Percentiles rank a stretch among this genome's conserved stretches.
Conservation (phyloP, 2,888 invertebrate genomes). For the Vannuccia rotundouncinata region DNA sequence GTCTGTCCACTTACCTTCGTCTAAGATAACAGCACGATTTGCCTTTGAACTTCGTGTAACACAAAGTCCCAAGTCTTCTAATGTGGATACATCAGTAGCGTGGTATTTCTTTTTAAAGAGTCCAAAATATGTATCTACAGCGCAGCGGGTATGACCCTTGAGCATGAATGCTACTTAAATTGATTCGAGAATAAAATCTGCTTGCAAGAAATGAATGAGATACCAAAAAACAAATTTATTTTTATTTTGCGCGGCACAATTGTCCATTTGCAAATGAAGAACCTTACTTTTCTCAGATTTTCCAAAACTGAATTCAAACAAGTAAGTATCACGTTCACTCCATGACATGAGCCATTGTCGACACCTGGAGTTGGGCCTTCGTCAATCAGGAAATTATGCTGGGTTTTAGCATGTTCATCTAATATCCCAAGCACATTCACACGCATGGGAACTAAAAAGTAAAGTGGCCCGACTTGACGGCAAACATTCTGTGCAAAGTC, state of each 20-base stretch:
- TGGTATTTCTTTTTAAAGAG: conserved; percentile 4
- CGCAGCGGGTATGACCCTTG: conserved; percentile 14
- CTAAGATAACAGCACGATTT: not conserved
- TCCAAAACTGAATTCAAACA: not conserved
- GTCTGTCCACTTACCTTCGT: conserved; percentile 2
- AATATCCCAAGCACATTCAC: conserved; percentile 9
- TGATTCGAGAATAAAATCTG: not conserved
- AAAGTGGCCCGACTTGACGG: conserved; percentile 16
- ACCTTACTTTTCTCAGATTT: not conserved
- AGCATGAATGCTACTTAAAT: conserved; percentile 22
- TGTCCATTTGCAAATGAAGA: conserved; percentile 13
- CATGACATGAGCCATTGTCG: not conserved
- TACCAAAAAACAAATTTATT: conserved; percentile 31
- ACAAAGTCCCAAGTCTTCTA: not conserved
- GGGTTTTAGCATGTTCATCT: conserved; percentile 21
- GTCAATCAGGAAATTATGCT: conserved; percentile 4
- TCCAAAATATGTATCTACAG: conserved; percentile 15
- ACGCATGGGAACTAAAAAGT: conserved; percentile 2
- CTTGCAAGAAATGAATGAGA: not conserved
- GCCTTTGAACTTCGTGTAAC: conserved; percentile 23
- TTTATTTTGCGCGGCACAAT: conserved; percentile 27
- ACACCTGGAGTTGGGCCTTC: conserved; percentile 23
- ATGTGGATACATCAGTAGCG: conserved; percentile 21
- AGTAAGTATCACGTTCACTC: conserved; percentile 9
- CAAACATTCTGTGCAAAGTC: conserved; percentile 21